Base-by-base conservation (phyloP, 2,113 vertebrate species). In the Lophius piscatorius region DNA sequence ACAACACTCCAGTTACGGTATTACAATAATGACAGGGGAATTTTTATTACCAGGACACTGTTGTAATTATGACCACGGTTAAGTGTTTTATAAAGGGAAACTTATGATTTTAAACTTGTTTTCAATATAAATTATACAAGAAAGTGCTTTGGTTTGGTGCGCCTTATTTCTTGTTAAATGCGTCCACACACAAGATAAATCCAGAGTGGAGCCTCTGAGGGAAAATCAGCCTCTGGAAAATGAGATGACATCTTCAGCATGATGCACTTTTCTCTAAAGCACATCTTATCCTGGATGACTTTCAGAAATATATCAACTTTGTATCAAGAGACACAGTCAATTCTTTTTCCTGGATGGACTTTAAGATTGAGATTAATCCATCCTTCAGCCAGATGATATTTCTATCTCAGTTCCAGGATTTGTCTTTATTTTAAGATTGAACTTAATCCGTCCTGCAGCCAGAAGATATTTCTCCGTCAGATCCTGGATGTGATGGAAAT, bases 51-150 rank as follows among this genome's bases (percentile, higher is more conserved):
- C 71, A 35, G 66, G 42, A 77, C 49, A 70, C 71, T 64, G 78
- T 83, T 84, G 69, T 80, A 79, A 81, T 74, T 84, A 66, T 78
- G 71, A 79, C 70, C 63, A 85, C 70, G 79, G 63, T 64, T 78
- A 83, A 74, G 60, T 36, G 62, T 87, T 82, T 84, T 89, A 83
- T 88, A 82, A 89, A 89, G 72, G 78, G 73, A 88, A 78, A 82
- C 70, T 75, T 78, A 84, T 83, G 82, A n/a, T 90, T 89, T 87
- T 85, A 74, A 84, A 87, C 75, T 75, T 81, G 76, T 88, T 88
- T 85, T 70, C 82, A 76, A 80, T 82, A 91, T 92, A 92, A 91
- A 91, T 91, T 92, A 91, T 91, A 76, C 50, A 80, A 75, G 35
- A 80, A 77, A 66, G 55, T 44, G 9, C 1, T 47, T 21, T 21